Evolutionary conservation across 30 jellyfish, hydroid and myxozoan genomes (phyloP).

Genomic region (Haliclystus octoradiatus): DNA sequence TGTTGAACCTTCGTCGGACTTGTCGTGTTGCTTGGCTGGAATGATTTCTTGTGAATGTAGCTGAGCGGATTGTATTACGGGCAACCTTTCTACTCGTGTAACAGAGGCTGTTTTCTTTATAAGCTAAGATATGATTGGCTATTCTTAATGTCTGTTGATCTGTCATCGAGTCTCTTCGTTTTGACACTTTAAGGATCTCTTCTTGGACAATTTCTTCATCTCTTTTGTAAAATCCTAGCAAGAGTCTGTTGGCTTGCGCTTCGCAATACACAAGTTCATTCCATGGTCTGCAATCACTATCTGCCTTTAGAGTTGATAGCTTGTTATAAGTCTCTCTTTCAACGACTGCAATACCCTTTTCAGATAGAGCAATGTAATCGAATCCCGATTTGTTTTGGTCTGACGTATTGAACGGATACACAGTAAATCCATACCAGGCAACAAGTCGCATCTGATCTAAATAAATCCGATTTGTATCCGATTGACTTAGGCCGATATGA

Average conservation of each 20-base stretch:
- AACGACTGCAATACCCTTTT: background rate
- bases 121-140: background rate
- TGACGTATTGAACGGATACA: background rate
- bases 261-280: background rate
- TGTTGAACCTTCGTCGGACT: background rate
- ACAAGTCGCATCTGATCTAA: slow-evolving; percentile 22
- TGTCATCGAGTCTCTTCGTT: background rate
- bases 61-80: background rate
- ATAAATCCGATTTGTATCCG: slow-evolving; percentile 26
- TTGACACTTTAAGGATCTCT: background rate
- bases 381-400: background rate
- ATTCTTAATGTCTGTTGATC: background rate
- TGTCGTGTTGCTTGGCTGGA: background rate
- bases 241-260: background rate
- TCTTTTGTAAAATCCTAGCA: background rate
- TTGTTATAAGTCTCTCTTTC: background rate
- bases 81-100: background rate
- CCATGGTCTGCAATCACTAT: background rate
- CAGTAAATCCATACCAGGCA: slow-evolving; percentile 25
- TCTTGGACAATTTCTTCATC: background rate
- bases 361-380: background rate
- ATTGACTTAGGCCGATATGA: slow-evolving; percentile 21
- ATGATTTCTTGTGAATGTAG: background rate
- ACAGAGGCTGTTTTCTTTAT: background rate
- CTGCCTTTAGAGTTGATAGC: background rate